Conservation (phyloP, 2,888 invertebrate species). For the Coecobrya sp. region DNA sequence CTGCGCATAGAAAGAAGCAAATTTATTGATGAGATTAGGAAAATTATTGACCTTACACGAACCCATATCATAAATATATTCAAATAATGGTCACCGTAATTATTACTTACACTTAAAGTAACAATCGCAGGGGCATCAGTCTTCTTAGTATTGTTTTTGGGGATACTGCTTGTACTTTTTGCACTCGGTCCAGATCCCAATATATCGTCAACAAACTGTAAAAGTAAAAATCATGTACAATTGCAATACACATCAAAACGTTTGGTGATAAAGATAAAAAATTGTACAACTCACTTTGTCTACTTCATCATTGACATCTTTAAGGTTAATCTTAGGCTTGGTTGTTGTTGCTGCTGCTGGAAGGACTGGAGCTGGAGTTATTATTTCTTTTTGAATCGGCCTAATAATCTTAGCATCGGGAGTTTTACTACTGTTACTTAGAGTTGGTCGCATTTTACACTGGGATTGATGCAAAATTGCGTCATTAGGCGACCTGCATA, state of each 20-base stretch:
- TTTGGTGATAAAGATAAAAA: no score
- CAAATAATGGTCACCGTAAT: not conserved
- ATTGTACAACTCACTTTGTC: constrained; percentile 53
- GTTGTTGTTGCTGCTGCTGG: not conserved
- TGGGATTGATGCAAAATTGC: constrained; percentile 58
- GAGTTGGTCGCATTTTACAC: constrained; percentile 40
- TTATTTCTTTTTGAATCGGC: constrained; percentile 3
- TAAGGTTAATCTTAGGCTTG: not conserved
- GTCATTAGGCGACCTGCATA: constrained; percentile 65
- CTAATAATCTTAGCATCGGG: constrained; percentile 7
- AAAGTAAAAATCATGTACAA: not conserved
- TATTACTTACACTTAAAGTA: constrained; percentile 65
- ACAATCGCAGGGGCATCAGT: constrained; percentile 57
- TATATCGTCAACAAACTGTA: constrained; percentile 64
- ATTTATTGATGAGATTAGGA: not conserved
- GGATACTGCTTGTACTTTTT: not conserved
- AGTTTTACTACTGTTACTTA: not conserved
- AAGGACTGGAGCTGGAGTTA: no score
- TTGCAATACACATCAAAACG: not conserved
- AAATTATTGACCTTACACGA: no score
- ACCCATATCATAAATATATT: no score
- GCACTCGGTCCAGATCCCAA: constrained; percentile 10
- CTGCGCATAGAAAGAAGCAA: not conserved
- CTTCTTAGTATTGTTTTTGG: constrained; percentile 46
- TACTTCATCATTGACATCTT: constrained; percentile 16